A percentile compares a stretch with the other conserved stretches of the same genome.
Conservation (phyloP, 2,113 vertebrate species). For the Sorex fumeus region DNA sequence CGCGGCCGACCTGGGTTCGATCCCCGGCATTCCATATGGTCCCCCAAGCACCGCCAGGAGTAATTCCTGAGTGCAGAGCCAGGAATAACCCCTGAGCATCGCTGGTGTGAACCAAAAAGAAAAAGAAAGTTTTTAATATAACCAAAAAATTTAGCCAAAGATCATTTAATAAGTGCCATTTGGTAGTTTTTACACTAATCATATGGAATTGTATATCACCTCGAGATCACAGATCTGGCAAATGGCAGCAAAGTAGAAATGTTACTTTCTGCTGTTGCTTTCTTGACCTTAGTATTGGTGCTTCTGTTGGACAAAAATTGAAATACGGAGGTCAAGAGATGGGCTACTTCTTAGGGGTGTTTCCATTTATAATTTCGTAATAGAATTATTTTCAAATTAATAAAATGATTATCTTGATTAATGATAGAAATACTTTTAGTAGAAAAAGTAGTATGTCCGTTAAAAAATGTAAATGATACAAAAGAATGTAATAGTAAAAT, state of each 20-base stretch:
- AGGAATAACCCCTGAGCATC: no score
- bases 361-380: conserved; percentile 24
- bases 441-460: conserved; percentile 46
- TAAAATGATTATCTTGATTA: conserved; percentile 13
- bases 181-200: conserved; percentile 23
- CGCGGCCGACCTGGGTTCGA: no score
- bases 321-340: conserved; percentile 2
- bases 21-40: no score
- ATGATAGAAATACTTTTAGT: conserved; percentile 17
- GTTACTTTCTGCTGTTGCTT: neutral
- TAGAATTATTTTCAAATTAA: conserved; percentile 49
- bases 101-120: no score
- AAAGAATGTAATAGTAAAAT: conserved; percentile 54
- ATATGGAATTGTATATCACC: conserved; percentile 10
- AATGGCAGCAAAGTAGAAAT: conserved; percentile 45
- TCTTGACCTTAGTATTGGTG: conserved; percentile 24
- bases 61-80: no score
- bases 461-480: conserved; percentile 1
- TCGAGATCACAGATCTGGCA: conserved; percentile 21
- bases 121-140: conserved; percentile 36
- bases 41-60: no score
- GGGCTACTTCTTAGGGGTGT: neutral
- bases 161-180: conserved; percentile 33
- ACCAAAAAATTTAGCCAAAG: conserved; percentile 46
- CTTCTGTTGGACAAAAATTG: conserved; percentile 34